Evolutionary conservation across 2,797 vertebrate species (phyloP).

Genomic region (Tenualosa thibaudeaui): DNA sequence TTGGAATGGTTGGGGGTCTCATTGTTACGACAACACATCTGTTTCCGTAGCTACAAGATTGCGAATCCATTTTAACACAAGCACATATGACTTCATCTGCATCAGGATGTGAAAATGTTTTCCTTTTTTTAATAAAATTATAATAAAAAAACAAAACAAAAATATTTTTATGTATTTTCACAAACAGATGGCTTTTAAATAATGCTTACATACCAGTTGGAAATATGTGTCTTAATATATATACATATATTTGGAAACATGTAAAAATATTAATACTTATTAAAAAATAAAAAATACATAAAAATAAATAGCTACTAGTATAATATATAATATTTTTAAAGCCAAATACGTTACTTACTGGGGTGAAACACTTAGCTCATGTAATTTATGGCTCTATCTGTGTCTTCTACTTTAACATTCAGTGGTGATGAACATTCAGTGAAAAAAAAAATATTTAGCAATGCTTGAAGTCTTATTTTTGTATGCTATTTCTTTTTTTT

Average conservation of each 20-base stretch:
- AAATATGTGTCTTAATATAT: constrained; percentile 79
- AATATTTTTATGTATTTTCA: constrained; percentile 99
- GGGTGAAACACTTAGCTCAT: constrained; percentile 82
- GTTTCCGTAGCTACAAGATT: constrained; percentile 90
- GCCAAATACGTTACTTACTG: constrained; percentile 91
- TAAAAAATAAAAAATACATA: constrained; percentile 55
- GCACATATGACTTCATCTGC: constrained; percentile 97
- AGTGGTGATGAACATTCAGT: constrained; percentile 84
- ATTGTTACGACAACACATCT: constrained; percentile 81
- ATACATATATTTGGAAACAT: constrained; percentile 68
- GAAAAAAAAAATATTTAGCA: constrained; percentile 80
- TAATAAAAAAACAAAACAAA: constrained; percentile 77
- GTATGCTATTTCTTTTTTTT: constrained; percentile 73
- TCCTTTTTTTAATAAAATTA: constrained; percentile 71
- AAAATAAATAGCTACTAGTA: constrained; percentile 69
- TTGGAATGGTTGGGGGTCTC: constrained; percentile 56
- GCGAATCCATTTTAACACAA: constrained; percentile 89
- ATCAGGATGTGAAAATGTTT: constrained; percentile 93
- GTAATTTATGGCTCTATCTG: constrained; percentile 98
- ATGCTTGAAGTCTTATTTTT: constrained; percentile 91
- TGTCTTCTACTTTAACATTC: constrained; percentile 96
- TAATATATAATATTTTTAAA: constrained; percentile 87
- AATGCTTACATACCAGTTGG: constrained; percentile 94
- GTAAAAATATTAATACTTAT: constrained; percentile 19
- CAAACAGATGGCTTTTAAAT: constrained; percentile 97